phyloP scores from a whole-genome alignment of 1,140 invertebrate species.

The Drosophila jambulina region DNA sequence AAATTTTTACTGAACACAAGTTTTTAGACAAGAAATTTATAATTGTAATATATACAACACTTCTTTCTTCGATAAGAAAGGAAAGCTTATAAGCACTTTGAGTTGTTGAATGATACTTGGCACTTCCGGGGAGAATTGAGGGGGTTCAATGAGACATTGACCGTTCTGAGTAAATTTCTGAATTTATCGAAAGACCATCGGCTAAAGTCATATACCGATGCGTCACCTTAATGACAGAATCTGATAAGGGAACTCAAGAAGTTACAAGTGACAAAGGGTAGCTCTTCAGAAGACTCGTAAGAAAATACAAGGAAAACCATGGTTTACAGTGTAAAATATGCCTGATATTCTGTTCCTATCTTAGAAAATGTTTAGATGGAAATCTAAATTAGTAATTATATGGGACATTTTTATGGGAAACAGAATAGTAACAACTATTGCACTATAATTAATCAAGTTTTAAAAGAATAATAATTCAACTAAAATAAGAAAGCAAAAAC shows the following conservation, averaged over 20 bases:
- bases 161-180: background rate
- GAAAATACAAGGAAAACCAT: background rate
- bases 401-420: background rate
- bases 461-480: no score
- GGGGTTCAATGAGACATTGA: conserved; percentile 17
- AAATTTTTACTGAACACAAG: background rate
- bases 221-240: conserved; percentile 2
- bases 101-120: background rate
- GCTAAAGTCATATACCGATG: conserved; percentile 1
- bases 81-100: background rate
- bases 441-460: background rate
- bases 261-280: background rate
- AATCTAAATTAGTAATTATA: background rate
- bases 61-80: background rate
- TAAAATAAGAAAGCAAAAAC: background rate
- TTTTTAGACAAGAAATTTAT: background rate
- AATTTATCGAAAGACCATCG: conserved; percentile 11
- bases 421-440: background rate
- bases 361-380: background rate
- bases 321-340: background rate
- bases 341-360: background rate
- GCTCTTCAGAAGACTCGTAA: background rate
- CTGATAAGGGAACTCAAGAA: background rate
- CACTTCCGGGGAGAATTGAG: conserved; percentile 9
- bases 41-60: no score